Conservation (phyloP, 2,113 vertebrate species). For the Noturus placidus region DNA sequence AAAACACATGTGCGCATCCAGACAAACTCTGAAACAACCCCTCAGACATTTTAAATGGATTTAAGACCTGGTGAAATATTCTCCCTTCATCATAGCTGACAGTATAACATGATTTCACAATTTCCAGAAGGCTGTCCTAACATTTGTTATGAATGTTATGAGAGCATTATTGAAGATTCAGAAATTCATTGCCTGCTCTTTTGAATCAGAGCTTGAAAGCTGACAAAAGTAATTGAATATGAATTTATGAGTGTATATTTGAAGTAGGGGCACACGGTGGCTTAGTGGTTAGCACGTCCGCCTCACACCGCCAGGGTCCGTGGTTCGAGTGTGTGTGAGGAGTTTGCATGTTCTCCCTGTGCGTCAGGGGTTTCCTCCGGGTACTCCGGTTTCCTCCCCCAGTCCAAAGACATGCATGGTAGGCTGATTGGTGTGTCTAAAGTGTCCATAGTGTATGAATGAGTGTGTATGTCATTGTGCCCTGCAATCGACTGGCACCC, state of each 20-base stretch:
- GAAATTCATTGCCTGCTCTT: neutral
- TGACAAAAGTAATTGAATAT: neutral
- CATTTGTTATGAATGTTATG: neutral
- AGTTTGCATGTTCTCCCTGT: too few relatives aligned
- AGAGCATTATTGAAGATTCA: constrained; percentile 3
- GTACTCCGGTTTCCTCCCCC: too few relatives aligned
- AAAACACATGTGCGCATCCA: neutral
- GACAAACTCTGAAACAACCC: neutral
- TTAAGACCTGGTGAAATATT: neutral
- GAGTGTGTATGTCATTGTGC: too few relatives aligned
- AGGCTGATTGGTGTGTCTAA: too few relatives aligned
- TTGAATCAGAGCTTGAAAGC: neutral
- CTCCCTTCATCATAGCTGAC: neutral
- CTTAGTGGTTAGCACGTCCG: too few relatives aligned
- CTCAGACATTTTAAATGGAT: neutral
- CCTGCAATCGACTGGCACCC: too few relatives aligned
- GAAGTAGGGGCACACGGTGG: too few relatives aligned
- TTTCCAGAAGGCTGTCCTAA: neutral
- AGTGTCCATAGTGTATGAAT: too few relatives aligned
- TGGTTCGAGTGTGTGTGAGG: too few relatives aligned
- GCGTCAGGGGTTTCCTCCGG: too few relatives aligned
- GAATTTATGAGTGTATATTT: neutral
- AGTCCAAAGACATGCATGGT: too few relatives aligned
- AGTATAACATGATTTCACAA: neutral
- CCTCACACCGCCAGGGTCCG: too few relatives aligned